phyloP scores from a whole-genome alignment of 2,113 vertebrate genomes.

The Furnarius figulus region DNA sequence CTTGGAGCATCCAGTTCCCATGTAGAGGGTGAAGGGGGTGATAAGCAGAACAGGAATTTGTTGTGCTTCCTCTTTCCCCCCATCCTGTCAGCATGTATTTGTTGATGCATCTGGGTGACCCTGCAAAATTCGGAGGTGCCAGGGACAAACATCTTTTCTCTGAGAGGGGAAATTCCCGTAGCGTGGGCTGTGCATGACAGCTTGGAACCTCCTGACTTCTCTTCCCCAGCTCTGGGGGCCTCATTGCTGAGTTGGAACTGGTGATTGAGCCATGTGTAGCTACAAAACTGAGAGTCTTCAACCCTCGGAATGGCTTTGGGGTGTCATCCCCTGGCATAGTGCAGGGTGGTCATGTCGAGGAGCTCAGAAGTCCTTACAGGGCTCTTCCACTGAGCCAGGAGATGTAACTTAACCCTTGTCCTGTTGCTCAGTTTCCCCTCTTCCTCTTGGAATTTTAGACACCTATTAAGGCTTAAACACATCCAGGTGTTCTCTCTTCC shows the following conservation, averaged over 20 bases:
- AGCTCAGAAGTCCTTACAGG: not conserved
- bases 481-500: not conserved
- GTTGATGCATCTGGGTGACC: not conserved
- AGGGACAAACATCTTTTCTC: not conserved
- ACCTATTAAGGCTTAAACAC: not conserved
- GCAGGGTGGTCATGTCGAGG: fast-evolving
- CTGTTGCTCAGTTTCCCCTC: not conserved
- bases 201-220: not conserved
- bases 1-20: not conserved
- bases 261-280: not conserved
- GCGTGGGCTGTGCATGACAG: not conserved
- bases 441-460: not conserved
- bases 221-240: not conserved
- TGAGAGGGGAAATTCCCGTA: not conserved
- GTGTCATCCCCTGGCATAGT: not conserved
- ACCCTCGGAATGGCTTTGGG: not conserved
- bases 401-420: not conserved
- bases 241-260: not conserved
- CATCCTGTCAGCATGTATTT: not conserved
- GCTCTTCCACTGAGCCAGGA: not conserved
- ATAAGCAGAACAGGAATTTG: not conserved
- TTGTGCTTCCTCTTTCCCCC: not conserved
- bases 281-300: not conserved
- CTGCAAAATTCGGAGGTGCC: not conserved
- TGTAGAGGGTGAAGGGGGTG: not conserved